A percentile compares a stretch with the other conserved stretches of the same genome.
phyloP scores from a whole-genome alignment of 2,888 invertebrate genomes.

The Oegoconia quadripuncta region DNA sequence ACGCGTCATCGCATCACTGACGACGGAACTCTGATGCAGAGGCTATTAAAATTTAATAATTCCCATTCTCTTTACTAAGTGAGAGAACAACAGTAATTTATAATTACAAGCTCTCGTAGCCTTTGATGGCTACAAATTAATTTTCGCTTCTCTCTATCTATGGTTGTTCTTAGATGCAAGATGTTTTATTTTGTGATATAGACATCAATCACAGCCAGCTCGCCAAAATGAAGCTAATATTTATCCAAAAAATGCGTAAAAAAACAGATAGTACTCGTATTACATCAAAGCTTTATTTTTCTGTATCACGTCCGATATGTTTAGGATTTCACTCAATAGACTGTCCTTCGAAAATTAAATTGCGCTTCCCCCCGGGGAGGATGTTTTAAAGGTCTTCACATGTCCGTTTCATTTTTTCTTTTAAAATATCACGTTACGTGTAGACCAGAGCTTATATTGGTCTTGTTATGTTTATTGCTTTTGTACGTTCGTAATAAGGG shows the following conservation, averaged over 20 bases:
- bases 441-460: conserved; percentile 44
- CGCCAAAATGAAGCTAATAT: conserved; percentile 52
- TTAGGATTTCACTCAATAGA: conserved; percentile 70
- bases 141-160: not conserved
- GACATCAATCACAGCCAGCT: not conserved
- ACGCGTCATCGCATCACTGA: conserved; percentile 25
- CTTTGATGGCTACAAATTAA: conserved; percentile 10
- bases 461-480: conserved; percentile 61
- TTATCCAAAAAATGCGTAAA: conserved; percentile 22
- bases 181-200: not conserved
- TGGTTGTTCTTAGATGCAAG: not conserved
- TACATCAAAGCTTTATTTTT: conserved; percentile 67
- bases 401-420: conserved; percentile 50
- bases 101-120: conserved; percentile 1
- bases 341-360: conserved; percentile 70
- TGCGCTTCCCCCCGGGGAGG: conserved; percentile 46
- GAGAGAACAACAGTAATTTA: conserved; percentile 5
- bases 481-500: conserved; percentile 44
- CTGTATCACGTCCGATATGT: conserved; percentile 63
- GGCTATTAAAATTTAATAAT: conserved; percentile 29
- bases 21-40: conserved; percentile 8
- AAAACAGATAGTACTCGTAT: conserved; percentile 48
- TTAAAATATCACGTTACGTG: conserved; percentile 68
- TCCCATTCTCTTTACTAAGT: conserved; percentile 21
- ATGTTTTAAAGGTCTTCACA: conserved; percentile 69